Percentiles rank a stretch among this genome's conserved stretches.
These are phyloP conservation scores for Oreochromis tanganicae DNA, from an alignment of 2,113 vertebrate genomes.

Conservation along the genomic window DNA sequence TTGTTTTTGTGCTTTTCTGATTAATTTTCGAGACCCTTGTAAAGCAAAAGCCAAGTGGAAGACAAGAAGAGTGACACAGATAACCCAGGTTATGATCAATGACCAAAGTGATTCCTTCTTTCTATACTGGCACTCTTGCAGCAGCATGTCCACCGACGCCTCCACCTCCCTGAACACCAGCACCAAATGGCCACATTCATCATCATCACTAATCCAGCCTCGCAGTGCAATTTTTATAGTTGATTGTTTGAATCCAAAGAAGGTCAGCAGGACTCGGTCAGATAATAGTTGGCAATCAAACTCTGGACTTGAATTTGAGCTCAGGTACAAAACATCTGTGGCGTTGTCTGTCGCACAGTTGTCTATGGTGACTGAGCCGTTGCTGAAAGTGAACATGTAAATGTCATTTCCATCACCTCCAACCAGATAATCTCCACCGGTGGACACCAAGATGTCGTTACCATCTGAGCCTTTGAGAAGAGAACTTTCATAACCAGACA, in stretches of 20 bases:
- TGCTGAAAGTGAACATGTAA: constrained; percentile 18
- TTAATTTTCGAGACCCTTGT: not conserved
- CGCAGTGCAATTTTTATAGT: not conserved
- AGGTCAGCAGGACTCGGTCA: not conserved
- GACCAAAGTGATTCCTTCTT: not conserved
- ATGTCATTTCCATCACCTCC: constrained; percentile 49
- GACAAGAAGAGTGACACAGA: not conserved
- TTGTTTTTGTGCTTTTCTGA: not conserved
- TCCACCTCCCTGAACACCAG: not conserved
- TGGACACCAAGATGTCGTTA: constrained; percentile 44
- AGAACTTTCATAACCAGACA: constrained; percentile 31
- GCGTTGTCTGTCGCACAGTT: constrained; percentile 44
- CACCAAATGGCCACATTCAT: constrained; percentile 5
- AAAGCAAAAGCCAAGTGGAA: not conserved
- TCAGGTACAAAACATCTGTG: constrained; percentile 34
- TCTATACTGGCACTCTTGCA: not conserved
- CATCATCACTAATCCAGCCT: not conserved
- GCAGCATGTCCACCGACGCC: not conserved
- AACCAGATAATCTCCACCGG: constrained; percentile 33
- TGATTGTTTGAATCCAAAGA: not conserved
- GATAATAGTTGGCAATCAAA: not conserved
- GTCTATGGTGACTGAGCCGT: constrained; percentile 25
- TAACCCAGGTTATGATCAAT: rapidly evolving
- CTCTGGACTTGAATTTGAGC: rapidly evolving
- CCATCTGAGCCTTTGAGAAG: constrained; percentile 54